Evolutionary conservation across 2,113 vertebrate species (phyloP), one percentile per base, ranked within the genome.

Genomic region (Cryptomyrus ogoouensis): DNA sequence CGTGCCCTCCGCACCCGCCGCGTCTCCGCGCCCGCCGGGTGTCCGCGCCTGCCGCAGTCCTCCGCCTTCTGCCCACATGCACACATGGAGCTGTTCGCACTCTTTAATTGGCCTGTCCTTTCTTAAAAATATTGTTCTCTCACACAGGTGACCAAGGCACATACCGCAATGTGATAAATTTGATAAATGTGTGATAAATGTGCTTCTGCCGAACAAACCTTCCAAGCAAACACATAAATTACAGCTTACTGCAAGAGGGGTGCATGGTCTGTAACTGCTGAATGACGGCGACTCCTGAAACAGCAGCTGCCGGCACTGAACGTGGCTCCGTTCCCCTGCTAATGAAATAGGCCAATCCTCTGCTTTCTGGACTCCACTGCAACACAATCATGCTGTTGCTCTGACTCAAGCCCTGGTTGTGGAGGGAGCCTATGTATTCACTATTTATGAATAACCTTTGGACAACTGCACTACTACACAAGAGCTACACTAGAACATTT

Each of bases 221-320:
- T 10, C 50, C 44, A 87, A 50, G 58, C 56, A 90, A 90, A 88
- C 80, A 58, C 77, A 90, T 86, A 91, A 89, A 77, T 89, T 87
- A 86, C n/a, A 50, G 35, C 62, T 58, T 66, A 80, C 88, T 86
- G 35, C 46, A 52, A 53, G 52, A 62, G 44, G 35, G 77, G 46
- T 15, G 80, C 80, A 13, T 42, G 27, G 66, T n/a, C 74, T 52
- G 58, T 74, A 85, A 58, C 50, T 15, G 49, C 88, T 58, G 47
- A 89, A 50, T 90, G 89, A 91, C 85, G 21, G 62, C 24, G 39
- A 49, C 50, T 87, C 84, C 88, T 83, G 53, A 17, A 42, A 15
- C 58, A 87, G 50, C 66, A 83, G 46, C 90, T 90, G 89, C 88
- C 86, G 52, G n/a, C 52, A n/a, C 83, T 74, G 39, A 83, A 35